Conservation (phyloP, 2,113 vertebrate genomes). For the Clupea harengus region DNA sequence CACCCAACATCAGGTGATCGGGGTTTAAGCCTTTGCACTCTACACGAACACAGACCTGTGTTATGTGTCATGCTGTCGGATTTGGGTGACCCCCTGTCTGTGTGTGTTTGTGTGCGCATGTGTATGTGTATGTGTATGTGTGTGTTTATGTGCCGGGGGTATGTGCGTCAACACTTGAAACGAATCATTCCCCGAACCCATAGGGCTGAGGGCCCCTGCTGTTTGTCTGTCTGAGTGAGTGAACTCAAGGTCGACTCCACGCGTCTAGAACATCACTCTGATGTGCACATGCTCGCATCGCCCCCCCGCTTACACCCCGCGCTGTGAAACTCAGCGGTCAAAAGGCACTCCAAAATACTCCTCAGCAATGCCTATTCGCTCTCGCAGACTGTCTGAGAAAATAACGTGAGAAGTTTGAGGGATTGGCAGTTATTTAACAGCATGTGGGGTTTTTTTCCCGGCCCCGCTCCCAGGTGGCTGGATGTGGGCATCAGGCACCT, state of each 20-base stretch:
- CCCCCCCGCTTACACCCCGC: background rate
- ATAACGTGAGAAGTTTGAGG: background rate
- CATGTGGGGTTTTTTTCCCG: background rate
- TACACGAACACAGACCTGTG: background rate
- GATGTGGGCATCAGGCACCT: conserved; percentile 85
- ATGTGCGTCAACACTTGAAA: background rate
- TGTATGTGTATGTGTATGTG: background rate
- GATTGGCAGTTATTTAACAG: background rate
- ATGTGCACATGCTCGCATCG: background rate
- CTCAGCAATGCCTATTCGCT: background rate
- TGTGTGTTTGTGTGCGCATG: background rate
- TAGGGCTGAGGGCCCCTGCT: background rate
- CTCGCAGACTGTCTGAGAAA: background rate
- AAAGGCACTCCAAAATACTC: background rate
- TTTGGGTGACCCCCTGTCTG: conserved; percentile 8
- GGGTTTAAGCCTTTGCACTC: background rate
- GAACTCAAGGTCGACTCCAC: background rate
- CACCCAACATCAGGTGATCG: background rate
- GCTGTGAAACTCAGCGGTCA: background rate
- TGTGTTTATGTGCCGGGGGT: background rate
- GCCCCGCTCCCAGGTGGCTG: conserved; percentile 78
- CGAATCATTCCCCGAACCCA: background rate
- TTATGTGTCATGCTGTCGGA: background rate
- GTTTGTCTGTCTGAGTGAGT: background rate
- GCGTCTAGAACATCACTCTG: background rate